A percentile compares a stretch with the other conserved stretches of the same genome.
phyloP scores from a whole-genome alignment of 2,797 vertebrate species.

The Gymnocypris eckloni region DNA sequence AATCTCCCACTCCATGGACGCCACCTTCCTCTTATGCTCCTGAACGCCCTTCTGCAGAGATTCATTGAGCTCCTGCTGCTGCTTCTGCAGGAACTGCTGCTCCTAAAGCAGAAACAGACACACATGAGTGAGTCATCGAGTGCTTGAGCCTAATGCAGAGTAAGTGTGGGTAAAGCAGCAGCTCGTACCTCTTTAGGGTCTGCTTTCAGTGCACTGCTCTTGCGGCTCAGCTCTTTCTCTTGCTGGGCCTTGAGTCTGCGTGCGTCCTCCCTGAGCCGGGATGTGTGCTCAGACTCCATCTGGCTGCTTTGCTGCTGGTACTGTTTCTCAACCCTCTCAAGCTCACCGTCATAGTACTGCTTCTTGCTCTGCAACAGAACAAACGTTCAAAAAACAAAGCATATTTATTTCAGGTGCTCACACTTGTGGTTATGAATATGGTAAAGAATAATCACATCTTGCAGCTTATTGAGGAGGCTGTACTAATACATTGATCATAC shows the following conservation, averaged over 20 bases:
- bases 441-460: background rate
- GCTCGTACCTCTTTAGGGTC: slow-evolving; percentile 69
- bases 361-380: slow-evolving; percentile 73
- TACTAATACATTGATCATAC: background rate
- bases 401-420: background rate
- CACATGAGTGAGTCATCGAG: background rate
- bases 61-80: slow-evolving; percentile 76
- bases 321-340: slow-evolving; percentile 71
- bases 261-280: slow-evolving; percentile 70
- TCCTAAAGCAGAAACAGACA: slow-evolving; percentile 63
- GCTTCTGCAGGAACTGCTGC: slow-evolving; percentile 72
- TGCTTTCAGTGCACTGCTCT: slow-evolving; percentile 59
- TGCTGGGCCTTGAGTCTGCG: slow-evolving; percentile 74
- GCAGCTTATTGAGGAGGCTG: background rate
- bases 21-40: slow-evolving; percentile 77
- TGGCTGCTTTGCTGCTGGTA: slow-evolving; percentile 66
- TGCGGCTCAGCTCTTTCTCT: slow-evolving; percentile 68
- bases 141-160: background rate
- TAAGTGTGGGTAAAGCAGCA: background rate
- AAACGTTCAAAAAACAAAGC: background rate
- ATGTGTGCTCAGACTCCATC: slow-evolving; percentile 70
- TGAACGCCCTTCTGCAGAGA: slow-evolving; percentile 74
- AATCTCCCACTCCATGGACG: slow-evolving; percentile 71
- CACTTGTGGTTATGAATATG: background rate
- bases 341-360: slow-evolving; percentile 74